Conservation (phyloP, 2,113 vertebrate genomes). For the Pollachius pollachius region DNA sequence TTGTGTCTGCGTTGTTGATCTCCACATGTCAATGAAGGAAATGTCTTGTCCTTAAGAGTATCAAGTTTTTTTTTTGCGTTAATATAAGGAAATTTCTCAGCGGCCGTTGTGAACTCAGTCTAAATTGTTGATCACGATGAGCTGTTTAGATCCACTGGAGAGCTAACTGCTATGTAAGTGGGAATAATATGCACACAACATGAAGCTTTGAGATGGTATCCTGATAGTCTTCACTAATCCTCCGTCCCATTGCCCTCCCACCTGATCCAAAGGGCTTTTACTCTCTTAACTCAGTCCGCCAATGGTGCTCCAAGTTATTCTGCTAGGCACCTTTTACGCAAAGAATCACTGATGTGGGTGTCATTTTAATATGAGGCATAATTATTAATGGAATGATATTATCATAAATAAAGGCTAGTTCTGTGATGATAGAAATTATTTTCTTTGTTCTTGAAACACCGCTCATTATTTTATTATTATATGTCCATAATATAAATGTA, state of each 20-base stretch:
- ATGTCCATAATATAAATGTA: neutral
- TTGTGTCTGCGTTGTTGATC: too few species aligned
- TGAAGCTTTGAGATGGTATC: neutral
- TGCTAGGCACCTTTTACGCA: neutral
- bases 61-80: neutral
- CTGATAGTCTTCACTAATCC: neutral
- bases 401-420: neutral
- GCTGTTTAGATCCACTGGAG: neutral
- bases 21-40: too few species aligned
- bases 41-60: too few species aligned
- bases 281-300: neutral
- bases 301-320: neutral
- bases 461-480: neutral
- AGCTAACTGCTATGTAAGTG: neutral
- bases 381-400: neutral
- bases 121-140: neutral
- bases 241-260: neutral
- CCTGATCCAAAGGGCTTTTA: neutral
- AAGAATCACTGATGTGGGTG: neutral
- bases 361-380: neutral
- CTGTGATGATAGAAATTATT: neutral
- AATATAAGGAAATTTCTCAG: neutral
- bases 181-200: neutral
- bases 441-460: too few species aligned
- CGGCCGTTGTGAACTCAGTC: neutral